Conservation (phyloP, 2,888 invertebrate species). For the Drosophila algonquin region DNA sequence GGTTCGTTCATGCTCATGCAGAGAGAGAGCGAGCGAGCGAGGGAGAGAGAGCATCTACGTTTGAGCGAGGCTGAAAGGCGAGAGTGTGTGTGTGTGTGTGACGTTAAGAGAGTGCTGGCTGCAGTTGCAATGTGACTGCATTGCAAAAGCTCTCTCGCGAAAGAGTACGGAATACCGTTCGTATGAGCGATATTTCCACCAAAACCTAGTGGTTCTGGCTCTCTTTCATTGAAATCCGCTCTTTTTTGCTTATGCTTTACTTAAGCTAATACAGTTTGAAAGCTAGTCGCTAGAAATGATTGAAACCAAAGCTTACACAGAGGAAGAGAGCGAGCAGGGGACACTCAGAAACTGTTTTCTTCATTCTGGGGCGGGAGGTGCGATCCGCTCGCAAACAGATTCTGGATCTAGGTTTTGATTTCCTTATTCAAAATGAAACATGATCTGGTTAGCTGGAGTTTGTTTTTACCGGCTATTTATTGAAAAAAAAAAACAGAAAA, state of each 20-base stretch:
- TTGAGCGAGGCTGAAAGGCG: not conserved
- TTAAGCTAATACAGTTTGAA: too few species aligned
- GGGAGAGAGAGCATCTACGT: not conserved
- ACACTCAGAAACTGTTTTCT: too few species aligned
- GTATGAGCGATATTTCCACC: not conserved
- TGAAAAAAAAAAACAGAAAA: constrained; percentile 37
- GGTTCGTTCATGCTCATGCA: constrained; percentile 76
- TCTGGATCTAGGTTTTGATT: too few species aligned
- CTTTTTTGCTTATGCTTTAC: too few species aligned
- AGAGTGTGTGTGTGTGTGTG: constrained; percentile 1
- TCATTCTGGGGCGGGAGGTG: too few species aligned
- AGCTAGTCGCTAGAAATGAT: too few species aligned
- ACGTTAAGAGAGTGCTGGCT: constrained; percentile 11
- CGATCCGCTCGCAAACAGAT: too few species aligned
- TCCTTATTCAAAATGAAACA: not conserved
- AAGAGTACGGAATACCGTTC: not conserved
- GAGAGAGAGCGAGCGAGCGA: constrained; percentile 10
- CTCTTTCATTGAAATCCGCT: too few species aligned
- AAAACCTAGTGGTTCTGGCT: not conserved
- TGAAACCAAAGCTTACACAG: too few species aligned
- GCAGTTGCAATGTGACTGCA: constrained; percentile 3
- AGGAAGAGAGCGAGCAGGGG: too few species aligned
- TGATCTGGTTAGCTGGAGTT: not conserved
- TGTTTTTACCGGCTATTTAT: constrained; percentile 31
- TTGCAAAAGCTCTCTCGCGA: not conserved